A percentile compares a stretch with the other conserved stretches of the same genome.
These are phyloP conservation scores for Saccopteryx leptura DNA, from an alignment of 2,113 vertebrate genomes.

Conservation along the genomic window DNA sequence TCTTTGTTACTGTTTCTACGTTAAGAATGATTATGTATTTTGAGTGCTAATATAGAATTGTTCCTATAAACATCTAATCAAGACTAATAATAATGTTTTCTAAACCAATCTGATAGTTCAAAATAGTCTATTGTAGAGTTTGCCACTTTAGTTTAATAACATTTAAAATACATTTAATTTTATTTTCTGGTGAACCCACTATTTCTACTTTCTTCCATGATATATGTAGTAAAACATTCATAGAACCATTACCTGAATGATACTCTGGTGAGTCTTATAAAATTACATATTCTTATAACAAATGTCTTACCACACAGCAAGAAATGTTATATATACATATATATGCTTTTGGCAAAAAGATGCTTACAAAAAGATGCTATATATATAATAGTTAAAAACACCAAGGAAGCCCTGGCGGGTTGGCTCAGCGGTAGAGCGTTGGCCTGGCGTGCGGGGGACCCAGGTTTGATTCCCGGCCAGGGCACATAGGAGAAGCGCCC, in stretches of 20 bases:
- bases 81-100: neutral
- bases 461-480: too few species aligned
- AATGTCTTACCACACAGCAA: neutral
- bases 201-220: neutral
- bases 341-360: too few species aligned
- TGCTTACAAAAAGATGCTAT: neutral
- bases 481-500: too few species aligned
- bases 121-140: neutral
- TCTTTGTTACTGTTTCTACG: neutral
- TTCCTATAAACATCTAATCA: neutral
- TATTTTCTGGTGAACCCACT: neutral
- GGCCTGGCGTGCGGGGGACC: too few species aligned
- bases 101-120: conserved; percentile 7
- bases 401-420: too few species aligned
- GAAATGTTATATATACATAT: neutral
- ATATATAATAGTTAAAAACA: neutral
- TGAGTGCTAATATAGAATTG: neutral
- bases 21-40: neutral
- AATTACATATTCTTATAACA: neutral
- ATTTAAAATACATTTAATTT: neutral
- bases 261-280: neutral
- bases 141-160: neutral
- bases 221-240: neutral
- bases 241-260: neutral
- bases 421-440: too few species aligned